Percentiles rank a stretch among this genome's conserved stretches.
Conservation (phyloP, 1,140 invertebrate genomes). For the Idris sp. region DNA sequence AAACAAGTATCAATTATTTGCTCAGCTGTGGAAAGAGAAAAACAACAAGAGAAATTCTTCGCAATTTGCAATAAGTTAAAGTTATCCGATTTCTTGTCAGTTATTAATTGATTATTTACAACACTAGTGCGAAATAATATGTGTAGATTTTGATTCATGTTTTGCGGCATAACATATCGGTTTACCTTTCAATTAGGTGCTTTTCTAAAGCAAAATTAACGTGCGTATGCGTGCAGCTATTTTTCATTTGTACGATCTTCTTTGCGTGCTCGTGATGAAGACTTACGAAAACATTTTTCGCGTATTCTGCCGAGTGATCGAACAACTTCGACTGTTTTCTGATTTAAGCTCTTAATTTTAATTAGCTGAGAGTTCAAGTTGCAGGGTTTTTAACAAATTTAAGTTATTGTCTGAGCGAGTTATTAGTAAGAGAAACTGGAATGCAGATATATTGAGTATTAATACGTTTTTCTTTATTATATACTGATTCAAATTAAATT, state of each 20-base stretch:
- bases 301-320: conserved; percentile 5
- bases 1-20: too few relatives aligned
- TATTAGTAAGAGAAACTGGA: too few relatives aligned
- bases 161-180: conserved; percentile 46
- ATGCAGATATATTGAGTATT: too few relatives aligned
- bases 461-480: too few relatives aligned
- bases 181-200: conserved; percentile 63
- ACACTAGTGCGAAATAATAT: conserved; percentile 62
- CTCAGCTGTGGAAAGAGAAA: too few relatives aligned
- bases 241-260: conserved; percentile 43
- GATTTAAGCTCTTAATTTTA: conserved; percentile 15
- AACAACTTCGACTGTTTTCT: conserved; percentile 20
- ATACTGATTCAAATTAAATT: too few relatives aligned
- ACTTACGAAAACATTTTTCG: conserved; percentile 47
- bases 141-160: conserved; percentile 46
- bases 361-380: background rate
- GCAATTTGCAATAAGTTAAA: conserved; percentile 50
- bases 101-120: conserved; percentile 58
- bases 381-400: background rate
- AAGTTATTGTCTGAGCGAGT: background rate
- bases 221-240: conserved; percentile 54
- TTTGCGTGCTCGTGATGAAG: conserved; percentile 61
- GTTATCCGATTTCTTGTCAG: conserved; percentile 35
- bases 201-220: conserved; percentile 61
- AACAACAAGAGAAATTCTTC: too few relatives aligned